Evolutionary conservation across 2,888 invertebrate genomes (phyloP), one percentile per base, ranked within the genome.

Genomic region (Boloria euphrosyne): DNA sequence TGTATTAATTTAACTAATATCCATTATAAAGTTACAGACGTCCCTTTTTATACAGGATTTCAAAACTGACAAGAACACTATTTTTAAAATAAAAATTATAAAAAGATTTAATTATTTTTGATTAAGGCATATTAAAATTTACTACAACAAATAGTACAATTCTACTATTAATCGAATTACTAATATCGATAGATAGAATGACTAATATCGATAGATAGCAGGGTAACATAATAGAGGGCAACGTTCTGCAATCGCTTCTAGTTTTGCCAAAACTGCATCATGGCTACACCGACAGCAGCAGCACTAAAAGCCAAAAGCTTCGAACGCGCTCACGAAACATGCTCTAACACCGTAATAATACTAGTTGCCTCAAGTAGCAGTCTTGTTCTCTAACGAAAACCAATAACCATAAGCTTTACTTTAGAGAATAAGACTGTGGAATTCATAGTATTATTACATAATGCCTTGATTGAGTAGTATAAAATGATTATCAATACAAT

Each of bases 231-330:
- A 89, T 89, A 89, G 87, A 74, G 81, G 81, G 83, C 79, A 76
- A 80, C 78, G 79, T 80, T 81, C 78, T 69, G 80, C 78, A 78
- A 79, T 82, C 75, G 91, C 91, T 91, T 90, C 80, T 90, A 90
- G 88, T 82, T 80, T 79, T 78, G 79, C 86, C 86, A 82, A 85
- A 82, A 81, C 84, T 80, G 88, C 88, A 87, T 89, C 84, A 84
- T 86, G 84, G 80, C 79, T 75, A 87, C 83, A 86, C 81, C 73
- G 80, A 84, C 80, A 81, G 81, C 84, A 83, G 85, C 88, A 89
- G 83, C 71, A 84, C 81, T 84, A 83, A 75, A 71, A 80, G 81
- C 79, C 75, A 78, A 65, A 81, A 84, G 89, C 89, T 89, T 89
- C 70, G 75, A 78, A 79, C 76, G 85, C 85, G 80, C 80, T 81